Evolutionary conservation across 2,113 vertebrate species (phyloP).

Genomic region (Brevimyrus niger): DNA sequence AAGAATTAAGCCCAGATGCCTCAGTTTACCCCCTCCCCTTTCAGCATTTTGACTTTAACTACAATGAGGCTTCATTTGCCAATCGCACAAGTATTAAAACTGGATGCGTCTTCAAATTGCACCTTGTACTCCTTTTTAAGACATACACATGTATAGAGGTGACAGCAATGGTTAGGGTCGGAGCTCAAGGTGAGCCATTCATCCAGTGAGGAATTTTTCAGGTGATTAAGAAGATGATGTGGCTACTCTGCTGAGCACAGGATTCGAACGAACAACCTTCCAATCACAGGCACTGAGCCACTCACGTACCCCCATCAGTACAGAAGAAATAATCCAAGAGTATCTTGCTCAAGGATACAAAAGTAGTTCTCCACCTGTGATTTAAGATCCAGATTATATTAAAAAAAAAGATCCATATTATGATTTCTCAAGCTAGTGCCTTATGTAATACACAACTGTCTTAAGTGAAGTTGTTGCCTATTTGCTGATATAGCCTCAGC

Average conservation of each 20-base stretch:
- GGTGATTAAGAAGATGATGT: neutral
- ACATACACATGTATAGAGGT: neutral
- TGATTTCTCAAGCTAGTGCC: neutral
- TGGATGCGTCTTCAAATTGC: neutral
- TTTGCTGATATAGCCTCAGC: constrained; percentile 32
- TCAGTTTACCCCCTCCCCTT: neutral
- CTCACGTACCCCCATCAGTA: neutral
- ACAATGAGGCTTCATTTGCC: neutral
- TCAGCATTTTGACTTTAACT: neutral
- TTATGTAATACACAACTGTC: neutral
- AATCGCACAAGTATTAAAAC: neutral
- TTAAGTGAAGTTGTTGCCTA: neutral
- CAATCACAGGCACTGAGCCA: neutral
- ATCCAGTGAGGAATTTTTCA: neutral
- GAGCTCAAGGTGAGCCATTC: neutral
- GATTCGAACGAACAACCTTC: neutral
- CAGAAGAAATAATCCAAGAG: neutral
- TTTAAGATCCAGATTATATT: neutral
- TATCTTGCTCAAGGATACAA: neutral
- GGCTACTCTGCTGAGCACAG: neutral
- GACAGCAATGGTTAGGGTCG: neutral
- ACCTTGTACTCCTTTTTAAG: neutral
- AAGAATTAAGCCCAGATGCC: neutral
- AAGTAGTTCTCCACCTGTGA: neutral
- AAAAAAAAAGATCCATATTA: neutral